A percentile compares a stretch with the other conserved stretches of the same genome.
Conservation (phyloP, 2,888 invertebrate genomes). For the Encarsia formosa region DNA sequence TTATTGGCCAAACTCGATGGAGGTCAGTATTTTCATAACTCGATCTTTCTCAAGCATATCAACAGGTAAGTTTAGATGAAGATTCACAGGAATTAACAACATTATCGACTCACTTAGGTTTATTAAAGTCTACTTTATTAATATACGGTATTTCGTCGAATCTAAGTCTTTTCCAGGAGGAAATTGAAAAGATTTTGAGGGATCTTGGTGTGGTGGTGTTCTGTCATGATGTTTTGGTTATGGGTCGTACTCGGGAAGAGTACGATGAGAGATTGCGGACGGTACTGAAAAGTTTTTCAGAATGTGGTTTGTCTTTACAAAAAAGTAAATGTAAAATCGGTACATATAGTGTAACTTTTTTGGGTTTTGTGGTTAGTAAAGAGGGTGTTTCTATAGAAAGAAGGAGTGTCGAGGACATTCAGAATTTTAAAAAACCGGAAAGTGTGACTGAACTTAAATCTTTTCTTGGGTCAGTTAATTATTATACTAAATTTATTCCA, state of each 20-base stretch:
- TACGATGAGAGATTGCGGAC: conserved; percentile 35
- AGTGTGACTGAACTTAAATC: conserved; percentile 29
- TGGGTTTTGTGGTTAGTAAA: conserved; percentile 32
- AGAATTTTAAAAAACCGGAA: conserved; percentile 25
- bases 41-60: conserved; percentile 40
- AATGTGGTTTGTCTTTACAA: conserved; percentile 19
- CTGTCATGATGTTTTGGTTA: conserved; percentile 46
- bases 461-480: conserved; percentile 38
- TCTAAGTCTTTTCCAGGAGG: conserved; percentile 40
- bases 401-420: conserved; percentile 27
- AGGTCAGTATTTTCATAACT: conserved; percentile 34
- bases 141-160: conserved; percentile 15
- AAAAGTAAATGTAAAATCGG: conserved; percentile 22
- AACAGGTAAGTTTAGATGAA: conserved; percentile 39
- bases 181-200: conserved; percentile 34
- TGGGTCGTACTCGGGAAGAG: conserved; percentile 32
- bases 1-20: conserved; percentile 20
- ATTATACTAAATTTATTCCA: conserved; percentile 39
- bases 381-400: conserved; percentile 26
- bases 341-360: conserved; percentile 17
- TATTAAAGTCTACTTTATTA: conserved; percentile 29
- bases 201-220: conserved; percentile 42
- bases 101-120: conserved; percentile 39
- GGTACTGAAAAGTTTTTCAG: conserved; percentile 16
- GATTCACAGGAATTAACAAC: conserved; percentile 35